These are phyloP conservation scores for Eptesicus fuscus DNA, from an alignment of 2,113 vertebrate species.

Conservation along the genomic window DNA sequence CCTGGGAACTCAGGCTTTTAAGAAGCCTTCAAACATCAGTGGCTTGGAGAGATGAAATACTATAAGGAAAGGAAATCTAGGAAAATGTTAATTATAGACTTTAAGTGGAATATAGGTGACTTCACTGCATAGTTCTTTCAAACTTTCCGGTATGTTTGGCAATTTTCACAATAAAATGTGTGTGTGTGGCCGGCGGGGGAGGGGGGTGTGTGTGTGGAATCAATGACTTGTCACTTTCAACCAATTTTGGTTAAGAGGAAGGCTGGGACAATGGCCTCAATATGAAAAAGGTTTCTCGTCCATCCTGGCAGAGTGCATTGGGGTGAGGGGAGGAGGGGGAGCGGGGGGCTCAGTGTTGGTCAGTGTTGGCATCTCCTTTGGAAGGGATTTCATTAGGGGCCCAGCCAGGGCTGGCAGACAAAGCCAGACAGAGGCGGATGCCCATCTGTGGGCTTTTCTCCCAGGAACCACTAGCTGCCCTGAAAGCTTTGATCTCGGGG, in stretches of 20 bases:
- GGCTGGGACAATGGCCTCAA: not conserved
- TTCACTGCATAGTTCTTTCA: not conserved
- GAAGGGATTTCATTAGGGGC: not conserved
- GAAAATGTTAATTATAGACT: not conserved
- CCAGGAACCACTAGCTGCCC: not conserved
- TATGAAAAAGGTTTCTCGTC: not conserved
- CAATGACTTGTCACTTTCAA: not conserved
- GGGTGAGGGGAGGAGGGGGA: fast-evolving
- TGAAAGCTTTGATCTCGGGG: not conserved
- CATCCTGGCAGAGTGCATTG: not conserved
- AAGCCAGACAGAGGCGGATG: not conserved
- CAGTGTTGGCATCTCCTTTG: not conserved
- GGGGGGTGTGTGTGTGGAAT: not conserved
- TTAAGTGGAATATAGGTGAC: not conserved
- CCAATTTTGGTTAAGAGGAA: not conserved
- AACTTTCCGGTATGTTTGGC: not conserved
- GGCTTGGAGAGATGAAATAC: not conserved
- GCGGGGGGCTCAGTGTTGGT: not conserved
- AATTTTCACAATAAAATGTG: not conserved
- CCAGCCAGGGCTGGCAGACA: not conserved
- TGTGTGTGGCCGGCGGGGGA: no score
- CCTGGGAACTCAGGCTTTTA: not conserved
- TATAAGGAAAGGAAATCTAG: not conserved
- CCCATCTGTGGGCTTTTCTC: not conserved
- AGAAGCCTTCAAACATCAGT: not conserved